Percentiles rank a stretch among this genome's conserved stretches.
These are phyloP conservation scores for Varroa destructor DNA, from an alignment of 1,140 invertebrate species.

Conservation along the genomic window DNA sequence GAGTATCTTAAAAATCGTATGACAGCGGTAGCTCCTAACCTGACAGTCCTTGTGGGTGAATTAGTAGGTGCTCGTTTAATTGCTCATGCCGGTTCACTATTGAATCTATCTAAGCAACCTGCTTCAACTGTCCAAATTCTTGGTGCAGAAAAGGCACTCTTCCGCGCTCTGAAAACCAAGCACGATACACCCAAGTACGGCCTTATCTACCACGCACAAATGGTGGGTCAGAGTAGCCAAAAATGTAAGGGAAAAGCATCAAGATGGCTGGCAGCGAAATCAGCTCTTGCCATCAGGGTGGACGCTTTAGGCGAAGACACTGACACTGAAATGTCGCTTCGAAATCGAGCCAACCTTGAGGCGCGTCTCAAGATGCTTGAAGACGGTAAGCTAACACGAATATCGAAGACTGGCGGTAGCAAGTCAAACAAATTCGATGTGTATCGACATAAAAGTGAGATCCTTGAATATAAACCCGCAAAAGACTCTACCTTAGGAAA, in stretches of 20 bases:
- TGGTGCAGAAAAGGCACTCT: slow-evolving; percentile 93
- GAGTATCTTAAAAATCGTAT: slow-evolving; percentile 92
- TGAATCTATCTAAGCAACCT: slow-evolving; percentile 94
- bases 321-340: slow-evolving; percentile 58
- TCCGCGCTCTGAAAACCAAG: slow-evolving; percentile 88
- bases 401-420: slow-evolving; percentile 28
- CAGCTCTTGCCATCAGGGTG: slow-evolving; percentile 75
- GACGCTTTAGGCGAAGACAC: slow-evolving; percentile 87
- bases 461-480: slow-evolving; percentile 42
- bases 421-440: slow-evolving; percentile 63
- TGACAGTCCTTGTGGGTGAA: slow-evolving; percentile 87
- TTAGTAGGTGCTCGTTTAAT: slow-evolving; percentile 88
- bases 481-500: slow-evolving; percentile 43
- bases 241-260: slow-evolving; percentile 92
- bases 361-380: slow-evolving; percentile 59
- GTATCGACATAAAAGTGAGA: slow-evolving; percentile 59
- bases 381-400: slow-evolving; percentile 57
- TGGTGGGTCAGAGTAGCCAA: slow-evolving; percentile 70
- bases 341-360: slow-evolving; percentile 76
- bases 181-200: slow-evolving; percentile 98
- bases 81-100: slow-evolving; percentile 81
- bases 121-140: slow-evolving; percentile 96
- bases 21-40: slow-evolving; percentile 93
- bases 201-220: slow-evolving; percentile 87
- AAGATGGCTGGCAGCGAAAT: slow-evolving; percentile 89